phyloP scores from a whole-genome alignment of 1,140 invertebrate genomes.

The Acromyrmex charruanus region DNA sequence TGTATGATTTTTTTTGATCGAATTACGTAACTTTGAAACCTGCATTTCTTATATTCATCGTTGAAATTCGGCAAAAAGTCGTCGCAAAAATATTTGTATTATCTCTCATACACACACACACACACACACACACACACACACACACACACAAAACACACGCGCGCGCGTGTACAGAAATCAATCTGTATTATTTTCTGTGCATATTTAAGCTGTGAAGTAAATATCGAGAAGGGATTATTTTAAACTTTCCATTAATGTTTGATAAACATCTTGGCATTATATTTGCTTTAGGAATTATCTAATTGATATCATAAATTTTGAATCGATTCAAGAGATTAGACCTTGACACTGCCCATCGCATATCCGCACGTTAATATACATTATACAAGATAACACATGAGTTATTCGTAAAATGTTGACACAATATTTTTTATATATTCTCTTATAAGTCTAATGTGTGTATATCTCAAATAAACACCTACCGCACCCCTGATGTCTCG shows the following conservation, averaged over 20 bases:
- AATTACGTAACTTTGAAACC: too few relatives aligned
- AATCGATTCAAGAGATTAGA: conserved; percentile 13
- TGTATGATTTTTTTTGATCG: too few relatives aligned
- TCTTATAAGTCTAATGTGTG: neutral
- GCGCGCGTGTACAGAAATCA: neutral
- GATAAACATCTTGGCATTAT: neutral
- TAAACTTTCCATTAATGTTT: neutral
- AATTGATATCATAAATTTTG: conserved; percentile 26
- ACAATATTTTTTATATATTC: conserved; percentile 17
- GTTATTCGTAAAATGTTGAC: conserved; percentile 26
- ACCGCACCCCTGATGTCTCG: conserved; percentile 31
- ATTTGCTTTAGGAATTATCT: conserved; percentile 22
- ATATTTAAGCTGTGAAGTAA: neutral
- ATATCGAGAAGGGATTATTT: neutral
- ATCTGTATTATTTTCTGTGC: neutral
- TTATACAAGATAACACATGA: conserved; percentile 29
- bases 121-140: too few relatives aligned
- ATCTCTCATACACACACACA: neutral
- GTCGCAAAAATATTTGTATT: neutral
- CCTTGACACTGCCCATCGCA: neutral
- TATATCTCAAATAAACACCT: conserved; percentile 16
- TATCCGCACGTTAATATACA: neutral
- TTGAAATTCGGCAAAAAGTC: too few relatives aligned
- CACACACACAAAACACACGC: too few relatives aligned
- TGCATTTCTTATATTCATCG: too few relatives aligned